Conservation (phyloP, 2,888 invertebrate species). For the Lithodes maja region DNA sequence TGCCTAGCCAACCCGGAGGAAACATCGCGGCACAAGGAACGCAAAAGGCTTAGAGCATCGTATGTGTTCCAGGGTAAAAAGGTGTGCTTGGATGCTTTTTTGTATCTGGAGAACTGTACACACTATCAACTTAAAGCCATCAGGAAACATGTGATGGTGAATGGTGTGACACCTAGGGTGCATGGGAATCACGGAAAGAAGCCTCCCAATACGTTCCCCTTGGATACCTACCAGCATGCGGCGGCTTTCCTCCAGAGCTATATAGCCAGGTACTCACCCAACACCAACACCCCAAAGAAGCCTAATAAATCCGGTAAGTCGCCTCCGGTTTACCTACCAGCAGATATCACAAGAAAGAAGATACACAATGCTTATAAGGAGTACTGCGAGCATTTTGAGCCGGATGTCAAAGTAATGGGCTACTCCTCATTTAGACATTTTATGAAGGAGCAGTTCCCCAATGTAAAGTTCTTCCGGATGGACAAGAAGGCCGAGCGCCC, state of each 20-base stretch:
- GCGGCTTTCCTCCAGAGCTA: slow-evolving; percentile 85
- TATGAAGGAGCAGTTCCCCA: slow-evolving; percentile 87
- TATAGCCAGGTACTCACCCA: slow-evolving; percentile 75
- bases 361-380: slow-evolving; percentile 85
- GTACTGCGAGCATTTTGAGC: slow-evolving; percentile 83
- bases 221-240: slow-evolving; percentile 86
- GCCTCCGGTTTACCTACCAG: slow-evolving; percentile 74
- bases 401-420: slow-evolving; percentile 84
- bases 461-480: slow-evolving; percentile 79
- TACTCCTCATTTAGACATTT: slow-evolving; percentile 87
- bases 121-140: slow-evolving; percentile 86
- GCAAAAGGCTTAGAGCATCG: slow-evolving; percentile 83
- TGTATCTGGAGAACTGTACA: slow-evolving; percentile 86
- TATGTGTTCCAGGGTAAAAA: slow-evolving; percentile 86
- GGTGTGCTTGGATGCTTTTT: slow-evolving; percentile 85
- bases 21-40: slow-evolving; percentile 83
- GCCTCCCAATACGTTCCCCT: slow-evolving; percentile 86
- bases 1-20: slow-evolving; percentile 84
- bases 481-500: slow-evolving; percentile 66
- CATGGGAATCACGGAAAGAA: slow-evolving; percentile 88
- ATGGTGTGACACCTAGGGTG: slow-evolving; percentile 85
- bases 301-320: slow-evolving; percentile 67
- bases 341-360: slow-evolving; percentile 81
- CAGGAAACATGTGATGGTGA: slow-evolving; percentile 85
- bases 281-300: slow-evolving; percentile 64